A percentile compares a stretch with the other conserved stretches of the same genome.
These are phyloP conservation scores for Drosophila malerkotliana DNA, from an alignment of 1,140 invertebrate species.

Conservation along the genomic window DNA sequence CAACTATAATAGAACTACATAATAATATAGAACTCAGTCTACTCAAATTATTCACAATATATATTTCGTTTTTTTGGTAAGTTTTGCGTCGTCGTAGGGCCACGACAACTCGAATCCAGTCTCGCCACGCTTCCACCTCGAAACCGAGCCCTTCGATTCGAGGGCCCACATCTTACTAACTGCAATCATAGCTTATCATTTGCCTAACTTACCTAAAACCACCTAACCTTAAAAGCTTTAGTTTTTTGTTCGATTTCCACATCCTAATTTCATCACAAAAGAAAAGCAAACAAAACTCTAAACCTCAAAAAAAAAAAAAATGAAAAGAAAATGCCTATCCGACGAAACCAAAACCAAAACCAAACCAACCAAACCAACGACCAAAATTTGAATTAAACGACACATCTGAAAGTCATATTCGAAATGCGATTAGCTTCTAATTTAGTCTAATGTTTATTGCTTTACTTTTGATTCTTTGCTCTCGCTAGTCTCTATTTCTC, in stretches of 20 bases:
- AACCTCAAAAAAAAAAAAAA: background rate
- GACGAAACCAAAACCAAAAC: background rate
- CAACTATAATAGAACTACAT: slow-evolving; percentile 47
- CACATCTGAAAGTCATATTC: slow-evolving; percentile 49
- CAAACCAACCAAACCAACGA: slow-evolving; percentile 3
- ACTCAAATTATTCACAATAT: slow-evolving; percentile 50
- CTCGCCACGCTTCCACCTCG: slow-evolving; percentile 33
- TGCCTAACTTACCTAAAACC: slow-evolving; percentile 22
- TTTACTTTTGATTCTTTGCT: slow-evolving; percentile 70
- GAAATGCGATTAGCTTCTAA: slow-evolving; percentile 44
- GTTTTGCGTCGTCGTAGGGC: slow-evolving; percentile 57
- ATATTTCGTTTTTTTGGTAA: slow-evolving; percentile 65
- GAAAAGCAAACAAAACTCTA: slow-evolving; percentile 22
- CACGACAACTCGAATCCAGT: slow-evolving; percentile 25
- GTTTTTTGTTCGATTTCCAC: slow-evolving; percentile 36
- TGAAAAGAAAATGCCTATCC: slow-evolving; percentile 12
- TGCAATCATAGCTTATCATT: slow-evolving; percentile 41
- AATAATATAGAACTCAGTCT: slow-evolving; percentile 30
- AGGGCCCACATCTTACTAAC: slow-evolving; percentile 25
- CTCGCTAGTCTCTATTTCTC: slow-evolving; percentile 47
- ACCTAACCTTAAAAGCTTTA: slow-evolving; percentile 28
- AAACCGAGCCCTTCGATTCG: background rate
- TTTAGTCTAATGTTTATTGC: slow-evolving; percentile 55
- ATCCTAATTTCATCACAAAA: slow-evolving; percentile 21
- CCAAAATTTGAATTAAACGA: slow-evolving; percentile 6